Evolutionary conservation across 2,797 vertebrate genomes (phyloP), one percentile per base, ranked within the genome.

Genomic region (Galaxias olidus): DNA sequence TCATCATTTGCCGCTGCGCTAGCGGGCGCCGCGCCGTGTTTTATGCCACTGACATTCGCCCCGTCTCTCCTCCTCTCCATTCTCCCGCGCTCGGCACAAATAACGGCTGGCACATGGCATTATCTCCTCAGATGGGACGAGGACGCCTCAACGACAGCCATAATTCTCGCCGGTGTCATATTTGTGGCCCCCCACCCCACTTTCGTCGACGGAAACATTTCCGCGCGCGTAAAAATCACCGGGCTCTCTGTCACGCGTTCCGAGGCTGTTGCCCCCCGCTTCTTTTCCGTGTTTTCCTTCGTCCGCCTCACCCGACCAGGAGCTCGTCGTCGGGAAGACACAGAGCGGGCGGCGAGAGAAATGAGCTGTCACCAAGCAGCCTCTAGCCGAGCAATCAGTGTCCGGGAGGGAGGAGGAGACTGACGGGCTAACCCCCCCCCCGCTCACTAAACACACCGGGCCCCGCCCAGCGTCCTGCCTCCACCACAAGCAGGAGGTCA

Each of bases 101-200:
- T 67, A 78, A 74, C 73, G 75, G 78, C 72, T 78, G 73, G 59
- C 68, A 64, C 69, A 71, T 65, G 76, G 72, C 75, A 84, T 77
- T 46, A 83, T 79, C 75, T 78, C 65, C 72, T 78, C 81, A 80
- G 75, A 79, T 74, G 78, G 72, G 72, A 83, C 74, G 75, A 79
- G 84, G 66, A 62, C 69, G 71, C 68, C 71, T 74, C 77, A 82
- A 81, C 14, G 59, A 72, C 67, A 57, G 51, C 65, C 69, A 59
- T 75, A 66, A 73, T 61, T 75, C 63, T 69, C 62, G 53, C 57
- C 61, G 58, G 40, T 44, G 0, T 65, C 50, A 42, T 52, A 11
- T 62, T 18, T 44, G 49, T 53, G 41, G 61, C 17, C 61, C 61
- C 53, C 70, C 51, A n/a, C 44, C 46, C 47, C 49, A 63, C 30